A percentile compares a stretch with the other conserved stretches of the same genome.
Conservation (phyloP, 2,797 vertebrate genomes). For the Lepilemur septentrionalis region DNA sequence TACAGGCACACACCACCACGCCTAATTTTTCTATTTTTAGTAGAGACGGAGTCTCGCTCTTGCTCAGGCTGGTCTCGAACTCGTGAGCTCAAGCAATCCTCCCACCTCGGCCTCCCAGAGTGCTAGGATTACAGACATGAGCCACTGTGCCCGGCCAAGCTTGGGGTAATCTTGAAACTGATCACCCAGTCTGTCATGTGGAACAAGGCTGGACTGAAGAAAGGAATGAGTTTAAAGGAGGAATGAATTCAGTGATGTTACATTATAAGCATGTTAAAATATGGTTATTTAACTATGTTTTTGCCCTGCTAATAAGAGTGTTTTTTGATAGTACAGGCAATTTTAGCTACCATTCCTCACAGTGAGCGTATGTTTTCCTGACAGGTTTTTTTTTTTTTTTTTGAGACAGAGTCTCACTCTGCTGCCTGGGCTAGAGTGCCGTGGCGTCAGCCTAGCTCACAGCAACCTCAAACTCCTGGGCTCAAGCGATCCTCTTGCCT, state of each 20-base stretch:
- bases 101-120: background rate
- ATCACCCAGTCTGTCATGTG: background rate
- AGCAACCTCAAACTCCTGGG: too few relatives aligned
- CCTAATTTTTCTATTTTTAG: background rate
- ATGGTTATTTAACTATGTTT: background rate
- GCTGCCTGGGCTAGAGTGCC: too few relatives aligned
- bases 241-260: background rate
- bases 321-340: background rate
- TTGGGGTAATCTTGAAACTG: background rate
- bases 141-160: background rate
- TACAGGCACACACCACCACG: rapidly evolving
- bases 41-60: background rate
- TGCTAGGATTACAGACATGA: background rate
- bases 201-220: background rate
- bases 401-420: too few relatives aligned
- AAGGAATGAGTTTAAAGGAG: background rate
- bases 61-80: background rate
- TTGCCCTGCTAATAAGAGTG: background rate
- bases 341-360: background rate
- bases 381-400: background rate
- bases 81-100: background rate
- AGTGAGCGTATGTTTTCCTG: background rate
- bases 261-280: background rate
- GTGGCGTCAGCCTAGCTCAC: too few relatives aligned
- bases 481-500: too few relatives aligned